phyloP scores from a whole-genome alignment of 2,888 invertebrate species.

The Hymenopus coronatus region DNA sequence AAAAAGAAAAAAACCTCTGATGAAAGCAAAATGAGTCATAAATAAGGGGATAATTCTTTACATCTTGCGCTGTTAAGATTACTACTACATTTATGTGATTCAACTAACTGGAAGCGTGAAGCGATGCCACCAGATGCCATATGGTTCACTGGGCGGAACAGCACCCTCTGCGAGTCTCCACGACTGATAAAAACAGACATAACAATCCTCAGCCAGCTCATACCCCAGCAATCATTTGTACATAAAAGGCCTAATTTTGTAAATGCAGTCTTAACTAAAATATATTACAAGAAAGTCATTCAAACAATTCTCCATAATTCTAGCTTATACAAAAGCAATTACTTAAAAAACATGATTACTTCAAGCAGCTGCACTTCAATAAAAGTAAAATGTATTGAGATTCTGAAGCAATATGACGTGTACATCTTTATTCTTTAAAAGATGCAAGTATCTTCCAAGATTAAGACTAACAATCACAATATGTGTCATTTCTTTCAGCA shows the following conservation, averaged over 20 bases:
- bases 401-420: neutral
- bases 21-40: neutral
- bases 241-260: neutral
- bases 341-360: neutral
- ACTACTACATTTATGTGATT: conserved; percentile 18
- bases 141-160: conserved; percentile 71
- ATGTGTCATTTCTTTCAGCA: too few species aligned
- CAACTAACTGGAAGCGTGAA: conserved; percentile 71
- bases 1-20: neutral
- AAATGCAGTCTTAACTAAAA: neutral
- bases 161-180: conserved; percentile 69
- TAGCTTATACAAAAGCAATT: neutral
- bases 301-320: neutral
- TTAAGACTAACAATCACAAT: too few species aligned
- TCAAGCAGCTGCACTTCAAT: neutral
- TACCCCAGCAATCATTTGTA: neutral
- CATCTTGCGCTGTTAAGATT: neutral
- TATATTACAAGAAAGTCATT: neutral
- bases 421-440: neutral
- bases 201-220: conserved; percentile 18
- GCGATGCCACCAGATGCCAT: conserved; percentile 62
- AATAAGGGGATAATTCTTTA: neutral
- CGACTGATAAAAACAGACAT: conserved; percentile 55
- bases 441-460: neutral
- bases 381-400: neutral